Evolutionary conservation across 1,140 invertebrate species (phyloP).

Genomic region (Drosophila sturtevanti): DNA sequence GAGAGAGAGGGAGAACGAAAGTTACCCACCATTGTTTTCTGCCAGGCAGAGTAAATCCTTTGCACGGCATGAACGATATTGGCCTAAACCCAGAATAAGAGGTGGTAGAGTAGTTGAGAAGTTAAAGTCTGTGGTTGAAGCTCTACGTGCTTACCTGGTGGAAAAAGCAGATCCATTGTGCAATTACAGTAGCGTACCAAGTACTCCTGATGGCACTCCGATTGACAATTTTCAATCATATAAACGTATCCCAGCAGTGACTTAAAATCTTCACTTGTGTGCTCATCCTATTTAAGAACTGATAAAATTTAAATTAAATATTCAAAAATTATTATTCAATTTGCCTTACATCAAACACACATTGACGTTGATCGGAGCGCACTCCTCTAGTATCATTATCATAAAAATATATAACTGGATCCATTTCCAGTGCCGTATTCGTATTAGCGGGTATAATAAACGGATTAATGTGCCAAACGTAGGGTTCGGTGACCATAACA

Average conservation of each 20-base stretch:
- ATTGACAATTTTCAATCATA: constrained; percentile 79
- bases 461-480: constrained; percentile 68
- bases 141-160: constrained; percentile 70
- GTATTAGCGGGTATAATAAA: constrained; percentile 63
- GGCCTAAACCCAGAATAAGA: constrained; percentile 34
- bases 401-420: constrained; percentile 74
- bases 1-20: background rate
- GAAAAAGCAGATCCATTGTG: constrained; percentile 78
- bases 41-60: constrained; percentile 71
- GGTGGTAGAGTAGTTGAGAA: constrained; percentile 14
- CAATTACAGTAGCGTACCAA: constrained; percentile 77
- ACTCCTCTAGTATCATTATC: constrained; percentile 70
- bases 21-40: constrained; percentile 65
- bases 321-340: background rate
- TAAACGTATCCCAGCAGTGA: constrained; percentile 69
- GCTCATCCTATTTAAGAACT: constrained; percentile 57
- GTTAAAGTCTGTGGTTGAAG: constrained; percentile 23
- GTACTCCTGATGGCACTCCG: constrained; percentile 80
- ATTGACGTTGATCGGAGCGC: constrained; percentile 62
- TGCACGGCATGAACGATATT: constrained; percentile 65
- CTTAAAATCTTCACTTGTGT: constrained; percentile 55
- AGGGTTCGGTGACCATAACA: constrained; percentile 69
- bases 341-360: constrained; percentile 72
- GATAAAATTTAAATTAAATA: background rate
- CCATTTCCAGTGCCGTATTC: constrained; percentile 62